Base-by-base conservation (phyloP, 2,113 vertebrate genomes). In the Xenopus laevis region DNA sequence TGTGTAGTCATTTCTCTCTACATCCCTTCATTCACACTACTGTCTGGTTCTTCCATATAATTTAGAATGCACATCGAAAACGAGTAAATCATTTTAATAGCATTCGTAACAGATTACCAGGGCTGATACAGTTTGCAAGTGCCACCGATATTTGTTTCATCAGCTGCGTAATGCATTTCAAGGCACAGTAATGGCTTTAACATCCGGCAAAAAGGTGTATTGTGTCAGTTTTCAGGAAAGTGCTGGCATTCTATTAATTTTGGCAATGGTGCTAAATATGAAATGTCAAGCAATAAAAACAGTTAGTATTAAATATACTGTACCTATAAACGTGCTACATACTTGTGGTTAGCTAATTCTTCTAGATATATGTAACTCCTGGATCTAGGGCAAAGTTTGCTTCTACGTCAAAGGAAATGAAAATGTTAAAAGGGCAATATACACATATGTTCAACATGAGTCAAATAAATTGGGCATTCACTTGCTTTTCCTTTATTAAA, bases 181-280 rank as follows among this genome's bases (percentile, higher is more conserved):
- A 63, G 66, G 63, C 74, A 45, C 33, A 57, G 59, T 77, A 77
- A 77, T 70, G 59, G 18, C 16, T 70, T 64, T 55, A 77, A 64
- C 74, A 70, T 77, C 66, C 70, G 74, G 47, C 59, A 70, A 77
- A 40, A 64, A 67, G 74, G 74, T 77, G 74, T 77, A 70, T 63
- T 77, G 73, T 75, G 67, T 77, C 65, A 76, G 20, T 60, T 76
- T 69, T 69, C 73, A 70, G 74, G 63, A 77, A 70, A 70, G 74
- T 62, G 59, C 63, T 77, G 74, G 74, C 74, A 70, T 57, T 45
- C 50, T 55, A 55, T n/a, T 13, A 45, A 23, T 61, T 55, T 30
- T 77, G 74, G 74, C 74, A 64, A 44, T 70, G 21, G 30, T 55
- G 18, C 69, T 57, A 63, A 53, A 77, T 64, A 40, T 77, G 60